phyloP scores from a whole-genome alignment of 2,113 vertebrate genomes.

The Azemiops feae region DNA sequence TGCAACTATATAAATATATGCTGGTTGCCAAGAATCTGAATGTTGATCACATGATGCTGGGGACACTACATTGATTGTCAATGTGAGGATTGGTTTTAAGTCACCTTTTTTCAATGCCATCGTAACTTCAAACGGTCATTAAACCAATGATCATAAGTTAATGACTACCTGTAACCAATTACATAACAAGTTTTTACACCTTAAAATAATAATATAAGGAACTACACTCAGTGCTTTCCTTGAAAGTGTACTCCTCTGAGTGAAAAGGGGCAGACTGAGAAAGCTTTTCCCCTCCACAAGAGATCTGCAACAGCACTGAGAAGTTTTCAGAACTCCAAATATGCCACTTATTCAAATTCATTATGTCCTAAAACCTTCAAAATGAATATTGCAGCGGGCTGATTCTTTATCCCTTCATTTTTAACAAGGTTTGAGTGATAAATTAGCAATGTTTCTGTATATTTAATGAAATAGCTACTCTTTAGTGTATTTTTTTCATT shows the following conservation, averaged over 20 bases:
- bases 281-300: background rate
- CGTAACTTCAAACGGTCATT: background rate
- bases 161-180: background rate
- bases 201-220: background rate
- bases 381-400: background rate
- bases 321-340: background rate
- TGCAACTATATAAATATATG: background rate
- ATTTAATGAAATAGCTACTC: background rate
- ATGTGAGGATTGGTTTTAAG: background rate
- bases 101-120: background rate
- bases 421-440: background rate
- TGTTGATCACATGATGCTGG: background rate
- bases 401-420: background rate
- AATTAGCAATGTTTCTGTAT: background rate
- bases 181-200: background rate
- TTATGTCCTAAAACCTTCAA: background rate
- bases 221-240: background rate
- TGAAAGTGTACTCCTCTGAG: background rate
- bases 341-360: background rate
- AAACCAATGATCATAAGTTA: background rate
- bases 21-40: background rate
- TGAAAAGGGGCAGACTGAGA: background rate
- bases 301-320: background rate
- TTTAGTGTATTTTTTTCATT: background rate
- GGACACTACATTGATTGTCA: background rate